These are phyloP conservation scores for Tadarida brasiliensis DNA, from an alignment of 2,797 vertebrate species.

Conservation along the genomic window DNA sequence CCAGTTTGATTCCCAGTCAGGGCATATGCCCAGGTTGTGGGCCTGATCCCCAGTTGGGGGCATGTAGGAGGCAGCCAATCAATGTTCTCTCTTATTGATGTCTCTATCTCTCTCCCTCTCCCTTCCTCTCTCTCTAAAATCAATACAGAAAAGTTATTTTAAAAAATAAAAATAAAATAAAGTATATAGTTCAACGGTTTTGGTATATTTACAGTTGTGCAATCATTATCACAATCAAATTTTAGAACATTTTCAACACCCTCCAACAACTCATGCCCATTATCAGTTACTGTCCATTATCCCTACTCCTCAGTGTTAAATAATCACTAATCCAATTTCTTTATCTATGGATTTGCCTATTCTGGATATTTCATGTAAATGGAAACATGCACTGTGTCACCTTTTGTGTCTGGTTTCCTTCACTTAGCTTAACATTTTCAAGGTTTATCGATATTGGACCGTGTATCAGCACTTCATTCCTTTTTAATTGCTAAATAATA, in stretches of 20 bases:
- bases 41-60: too few relatives aligned
- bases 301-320: neutral
- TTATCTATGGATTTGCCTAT: neutral
- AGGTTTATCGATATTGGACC: neutral
- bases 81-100: too few relatives aligned
- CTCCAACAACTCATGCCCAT: neutral
- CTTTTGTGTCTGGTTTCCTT: neutral
- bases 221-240: neutral
- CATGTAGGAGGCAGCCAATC: too few relatives aligned
- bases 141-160: too few relatives aligned
- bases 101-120: too few relatives aligned
- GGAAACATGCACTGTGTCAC: neutral
- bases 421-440: neutral
- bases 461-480: neutral
- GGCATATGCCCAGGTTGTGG: too few relatives aligned
- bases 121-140: too few relatives aligned
- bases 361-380: neutral
- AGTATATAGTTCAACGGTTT: neutral
- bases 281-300: neutral
- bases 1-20: too few relatives aligned
- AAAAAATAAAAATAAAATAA: neutral
- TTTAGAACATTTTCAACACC: neutral
- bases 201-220: neutral
- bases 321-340: neutral
- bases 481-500: slow-evolving; percentile 21